These are phyloP conservation scores for Physeter macrocephalus DNA, from an alignment of 2,113 vertebrate species.

Conservation along the genomic window DNA sequence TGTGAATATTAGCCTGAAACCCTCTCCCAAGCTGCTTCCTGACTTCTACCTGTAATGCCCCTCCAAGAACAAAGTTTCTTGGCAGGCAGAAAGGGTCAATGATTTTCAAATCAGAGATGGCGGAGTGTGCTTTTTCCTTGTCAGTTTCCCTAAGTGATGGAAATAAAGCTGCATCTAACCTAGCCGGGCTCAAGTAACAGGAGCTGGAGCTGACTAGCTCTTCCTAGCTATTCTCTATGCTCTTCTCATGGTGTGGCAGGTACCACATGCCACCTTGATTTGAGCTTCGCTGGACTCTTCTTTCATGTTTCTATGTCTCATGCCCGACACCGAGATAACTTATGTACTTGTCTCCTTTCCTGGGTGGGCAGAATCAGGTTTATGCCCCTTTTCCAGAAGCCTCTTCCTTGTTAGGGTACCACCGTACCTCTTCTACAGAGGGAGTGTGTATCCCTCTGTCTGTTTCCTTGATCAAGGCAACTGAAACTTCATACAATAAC, in stretches of 20 bases:
- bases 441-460: neutral
- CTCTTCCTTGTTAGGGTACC: neutral
- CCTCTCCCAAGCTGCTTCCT: neutral
- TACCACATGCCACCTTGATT: neutral
- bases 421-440: neutral
- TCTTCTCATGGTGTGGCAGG: neutral
- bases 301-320: neutral
- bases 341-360: neutral
- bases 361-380: neutral
- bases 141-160: neutral
- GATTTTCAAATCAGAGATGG: neutral
- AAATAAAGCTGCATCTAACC: neutral
- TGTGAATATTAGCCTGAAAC: neutral
- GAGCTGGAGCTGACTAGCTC: neutral
- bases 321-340: neutral
- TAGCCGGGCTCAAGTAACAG: neutral
- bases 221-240: neutral
- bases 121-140: neutral
- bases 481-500: neutral
- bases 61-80: neutral
- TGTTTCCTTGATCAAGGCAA: neutral
- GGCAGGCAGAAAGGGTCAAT: neutral
- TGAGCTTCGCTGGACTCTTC: neutral
- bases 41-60: neutral
- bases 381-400: neutral